A percentile compares a stretch with the other conserved stretches of the same genome.
Evolutionary conservation across 2,888 invertebrate species (phyloP).

Genomic region (Tipula lateralis): DNA sequence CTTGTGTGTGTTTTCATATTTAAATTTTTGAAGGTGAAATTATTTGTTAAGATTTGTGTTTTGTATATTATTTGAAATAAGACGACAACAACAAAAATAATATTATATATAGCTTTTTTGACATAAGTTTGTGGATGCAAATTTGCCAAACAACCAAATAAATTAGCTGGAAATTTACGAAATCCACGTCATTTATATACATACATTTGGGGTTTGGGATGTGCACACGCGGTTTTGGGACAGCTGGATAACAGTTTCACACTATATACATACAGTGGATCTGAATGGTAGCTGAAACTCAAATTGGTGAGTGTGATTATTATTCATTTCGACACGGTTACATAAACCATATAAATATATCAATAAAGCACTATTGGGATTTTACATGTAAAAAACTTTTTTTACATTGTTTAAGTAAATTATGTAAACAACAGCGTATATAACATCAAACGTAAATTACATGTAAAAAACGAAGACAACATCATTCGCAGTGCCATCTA

Average conservation of each 20-base stretch:
- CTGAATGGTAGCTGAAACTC: not conserved
- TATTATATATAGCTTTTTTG: not conserved
- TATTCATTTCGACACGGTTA: no score
- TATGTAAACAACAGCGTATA: no score
- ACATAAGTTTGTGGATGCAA: not conserved
- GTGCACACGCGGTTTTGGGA: not conserved
- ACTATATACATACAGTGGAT: not conserved
- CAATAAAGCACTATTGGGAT: no score
- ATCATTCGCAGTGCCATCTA: no score
- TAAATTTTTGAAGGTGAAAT: slow-evolving; percentile 3
- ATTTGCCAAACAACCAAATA: not conserved
- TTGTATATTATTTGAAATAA: slow-evolving; percentile 25
- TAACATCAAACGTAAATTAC: no score
- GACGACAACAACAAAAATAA: not conserved
- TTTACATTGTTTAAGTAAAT: no score
- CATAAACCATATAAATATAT: no score
- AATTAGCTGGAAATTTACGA: not conserved
- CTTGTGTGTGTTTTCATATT: not conserved
- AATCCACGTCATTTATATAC: not conserved
- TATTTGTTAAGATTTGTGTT: slow-evolving; percentile 11
- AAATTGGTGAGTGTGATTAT: not conserved
- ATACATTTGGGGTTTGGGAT: not conserved
- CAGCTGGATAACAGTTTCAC: not conserved
- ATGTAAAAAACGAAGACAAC: no score
- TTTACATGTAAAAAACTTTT: no score